Conservation (phyloP, 2,888 invertebrate species). For the Himalopsyche japonica region DNA sequence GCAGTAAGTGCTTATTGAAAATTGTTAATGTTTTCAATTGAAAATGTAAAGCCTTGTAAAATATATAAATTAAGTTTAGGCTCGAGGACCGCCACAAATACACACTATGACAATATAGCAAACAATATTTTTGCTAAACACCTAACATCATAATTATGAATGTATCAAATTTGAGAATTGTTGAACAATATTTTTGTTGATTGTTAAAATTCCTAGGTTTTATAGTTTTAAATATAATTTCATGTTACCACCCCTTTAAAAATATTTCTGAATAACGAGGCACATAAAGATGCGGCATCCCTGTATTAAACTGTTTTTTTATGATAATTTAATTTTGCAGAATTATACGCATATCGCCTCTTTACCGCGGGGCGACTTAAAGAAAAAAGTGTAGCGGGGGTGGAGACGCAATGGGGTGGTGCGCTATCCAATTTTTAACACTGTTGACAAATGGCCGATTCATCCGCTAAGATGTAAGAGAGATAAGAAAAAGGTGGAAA, state of each 20-base stretch:
- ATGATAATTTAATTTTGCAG: constrained; percentile 38
- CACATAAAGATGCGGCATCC: not conserved
- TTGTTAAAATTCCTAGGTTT: too few relatives aligned
- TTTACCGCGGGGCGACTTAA: not conserved
- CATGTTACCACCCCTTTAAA: not conserved
- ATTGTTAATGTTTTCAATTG: too few relatives aligned
- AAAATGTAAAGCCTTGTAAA: too few relatives aligned
- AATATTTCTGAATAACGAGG: not conserved
- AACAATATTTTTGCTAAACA: too few relatives aligned
- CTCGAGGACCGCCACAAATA: too few relatives aligned
- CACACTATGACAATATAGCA: too few relatives aligned
- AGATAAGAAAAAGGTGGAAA: not conserved
- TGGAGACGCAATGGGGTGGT: not conserved
- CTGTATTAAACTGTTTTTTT: constrained; percentile 32
- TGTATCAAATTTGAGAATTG: too few relatives aligned
- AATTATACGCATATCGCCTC: constrained; percentile 21
- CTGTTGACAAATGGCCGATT: not conserved
- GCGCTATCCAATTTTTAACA: not conserved
- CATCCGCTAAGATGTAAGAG: not conserved
- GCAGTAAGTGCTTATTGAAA: too few relatives aligned
- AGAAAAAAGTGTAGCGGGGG: not conserved
- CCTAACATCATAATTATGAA: too few relatives aligned
- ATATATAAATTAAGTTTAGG: too few relatives aligned
- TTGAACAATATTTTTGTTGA: too few relatives aligned
- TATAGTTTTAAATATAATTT: not conserved